A percentile compares a stretch with the other conserved stretches of the same genome.
Conservation (phyloP, 1,140 invertebrate genomes). For the Lycorma delicatula region DNA sequence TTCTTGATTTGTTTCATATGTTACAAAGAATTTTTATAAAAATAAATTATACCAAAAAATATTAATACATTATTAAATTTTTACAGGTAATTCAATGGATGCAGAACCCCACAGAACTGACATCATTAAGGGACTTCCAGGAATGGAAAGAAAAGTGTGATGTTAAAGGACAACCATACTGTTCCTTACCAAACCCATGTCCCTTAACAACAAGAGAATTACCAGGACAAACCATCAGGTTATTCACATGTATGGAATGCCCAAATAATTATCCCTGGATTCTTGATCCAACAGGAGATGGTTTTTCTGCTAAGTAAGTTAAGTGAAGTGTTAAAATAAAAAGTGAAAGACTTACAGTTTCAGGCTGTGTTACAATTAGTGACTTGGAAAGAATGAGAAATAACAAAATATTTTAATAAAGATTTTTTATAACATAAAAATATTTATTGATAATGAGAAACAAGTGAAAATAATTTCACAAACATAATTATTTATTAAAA, state of each 20-base stretch:
- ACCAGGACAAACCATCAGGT: constrained; percentile 81
- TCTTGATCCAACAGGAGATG: constrained; percentile 88
- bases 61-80: constrained; percentile 15
- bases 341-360: neutral
- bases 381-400: too few relatives aligned
- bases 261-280: constrained; percentile 94
- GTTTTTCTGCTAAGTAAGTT: constrained; percentile 60
- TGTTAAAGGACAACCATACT: constrained; percentile 86
- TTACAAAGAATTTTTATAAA: too few relatives aligned
- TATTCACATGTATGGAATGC: constrained; percentile 93
- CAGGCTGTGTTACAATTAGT: too few relatives aligned
- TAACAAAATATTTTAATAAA: too few relatives aligned
- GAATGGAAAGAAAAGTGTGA: constrained; percentile 96
- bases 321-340: neutral
- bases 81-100: constrained; percentile 90
- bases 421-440: too few relatives aligned
- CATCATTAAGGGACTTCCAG: constrained; percentile 78
- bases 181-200: constrained; percentile 83
- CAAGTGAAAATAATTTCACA: too few relatives aligned
- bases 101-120: constrained; percentile 87
- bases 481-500: too few relatives aligned
- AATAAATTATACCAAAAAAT: too few relatives aligned
- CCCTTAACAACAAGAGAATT: constrained; percentile 81
- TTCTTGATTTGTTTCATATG: too few relatives aligned
- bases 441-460: too few relatives aligned